Evolutionary conservation across 2,113 vertebrate genomes (phyloP).

Genomic region (Phoenicopterus ruber): DNA sequence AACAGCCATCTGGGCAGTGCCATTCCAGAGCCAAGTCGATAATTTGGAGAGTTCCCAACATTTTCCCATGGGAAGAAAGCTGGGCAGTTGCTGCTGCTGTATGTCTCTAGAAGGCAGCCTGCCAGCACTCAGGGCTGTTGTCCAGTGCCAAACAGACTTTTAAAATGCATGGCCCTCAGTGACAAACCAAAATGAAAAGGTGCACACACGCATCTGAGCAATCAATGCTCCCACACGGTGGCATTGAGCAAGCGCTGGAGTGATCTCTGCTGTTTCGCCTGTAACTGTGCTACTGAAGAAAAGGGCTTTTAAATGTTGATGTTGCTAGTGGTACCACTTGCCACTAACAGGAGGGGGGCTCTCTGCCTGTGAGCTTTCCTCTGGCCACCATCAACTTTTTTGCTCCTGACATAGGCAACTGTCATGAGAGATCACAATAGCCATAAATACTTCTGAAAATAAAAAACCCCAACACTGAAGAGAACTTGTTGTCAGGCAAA

Average conservation of each 20-base stretch:
- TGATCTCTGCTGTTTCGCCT: not conserved
- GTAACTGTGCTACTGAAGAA: not conserved
- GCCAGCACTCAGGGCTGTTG: not conserved
- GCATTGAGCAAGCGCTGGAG: not conserved
- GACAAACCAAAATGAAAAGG: slow-evolving; percentile 5
- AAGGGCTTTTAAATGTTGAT: not conserved
- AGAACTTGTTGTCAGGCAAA: not conserved
- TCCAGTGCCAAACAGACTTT: not conserved
- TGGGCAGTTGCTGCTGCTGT: slow-evolving; percentile 28
- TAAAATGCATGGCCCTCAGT: not conserved
- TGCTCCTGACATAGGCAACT: not conserved
- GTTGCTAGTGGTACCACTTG: not conserved
- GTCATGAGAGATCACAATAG: not conserved
- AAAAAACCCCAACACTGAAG: not conserved
- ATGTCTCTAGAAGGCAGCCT: slow-evolving; percentile 14
- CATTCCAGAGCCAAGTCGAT: not conserved
- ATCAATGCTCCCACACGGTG: not conserved
- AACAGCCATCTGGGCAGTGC: slow-evolving; percentile 24
- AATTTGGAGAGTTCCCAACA: slow-evolving; percentile 21
- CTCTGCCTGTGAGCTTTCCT: not conserved
- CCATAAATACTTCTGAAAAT: not conserved
- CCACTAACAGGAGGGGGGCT: not conserved
- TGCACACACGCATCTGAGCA: not conserved
- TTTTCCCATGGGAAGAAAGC: slow-evolving; percentile 22
- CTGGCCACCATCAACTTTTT: not conserved